These are phyloP conservation scores for Anniella stebbinsi DNA, from an alignment of 2,797 vertebrate genomes.

Conservation along the genomic window DNA sequence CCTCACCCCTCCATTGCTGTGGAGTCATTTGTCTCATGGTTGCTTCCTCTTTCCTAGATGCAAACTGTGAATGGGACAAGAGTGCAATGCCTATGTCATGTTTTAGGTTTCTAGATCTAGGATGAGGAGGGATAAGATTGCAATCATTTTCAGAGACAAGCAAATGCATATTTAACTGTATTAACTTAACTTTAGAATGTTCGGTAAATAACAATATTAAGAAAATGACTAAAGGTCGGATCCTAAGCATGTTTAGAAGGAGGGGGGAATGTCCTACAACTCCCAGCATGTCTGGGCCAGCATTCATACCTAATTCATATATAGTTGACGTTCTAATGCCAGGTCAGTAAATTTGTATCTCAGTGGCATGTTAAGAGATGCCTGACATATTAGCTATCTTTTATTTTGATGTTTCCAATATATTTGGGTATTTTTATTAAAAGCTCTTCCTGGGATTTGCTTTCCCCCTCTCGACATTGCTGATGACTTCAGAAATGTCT, in stretches of 20 bases:
- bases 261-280: no score
- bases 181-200: no score
- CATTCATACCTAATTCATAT: not conserved
- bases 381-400: conserved; percentile 63
- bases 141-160: no score
- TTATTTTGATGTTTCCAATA: conserved; percentile 51
- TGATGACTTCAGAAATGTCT: conserved; percentile 37
- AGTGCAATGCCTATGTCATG: not conserved
- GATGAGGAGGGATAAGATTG: no score
- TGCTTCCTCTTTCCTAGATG: not conserved
- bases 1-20: not conserved
- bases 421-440: not conserved
- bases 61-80: not conserved
- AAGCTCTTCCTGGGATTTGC: not conserved
- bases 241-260: no score
- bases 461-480: not conserved
- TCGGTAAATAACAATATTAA: no score
- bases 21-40: no score
- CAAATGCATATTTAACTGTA: no score
- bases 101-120: no score
- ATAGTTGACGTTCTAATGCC: conserved; percentile 42
- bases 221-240: no score
- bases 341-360: conserved; percentile 60
- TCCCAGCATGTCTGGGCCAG: not conserved
- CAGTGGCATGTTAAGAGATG: conserved; percentile 58